Evolutionary conservation across 2,888 invertebrate species (phyloP).

Genomic region (Pollenia labialis): DNA sequence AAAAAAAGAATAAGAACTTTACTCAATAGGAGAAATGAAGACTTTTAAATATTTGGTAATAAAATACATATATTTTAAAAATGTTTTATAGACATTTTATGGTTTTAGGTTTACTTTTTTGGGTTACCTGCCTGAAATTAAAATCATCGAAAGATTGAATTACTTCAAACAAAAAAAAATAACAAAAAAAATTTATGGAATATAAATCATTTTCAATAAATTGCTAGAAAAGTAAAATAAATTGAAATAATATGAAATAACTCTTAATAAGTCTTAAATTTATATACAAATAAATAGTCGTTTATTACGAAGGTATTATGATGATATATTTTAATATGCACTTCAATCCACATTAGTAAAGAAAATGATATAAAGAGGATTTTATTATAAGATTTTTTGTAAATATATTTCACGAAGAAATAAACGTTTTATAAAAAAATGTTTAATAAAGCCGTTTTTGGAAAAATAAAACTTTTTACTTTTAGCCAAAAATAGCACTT

Average conservation of each 20-base stretch:
- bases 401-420: too few species aligned
- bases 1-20: slow-evolving; percentile 38
- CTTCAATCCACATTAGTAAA: too few species aligned
- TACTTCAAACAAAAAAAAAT: neutral
- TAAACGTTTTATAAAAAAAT: too few species aligned
- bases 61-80: slow-evolving; percentile 34
- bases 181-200: neutral
- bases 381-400: too few species aligned
- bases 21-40: neutral
- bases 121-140: neutral
- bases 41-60: slow-evolving; percentile 31
- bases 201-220: slow-evolving; percentile 6
- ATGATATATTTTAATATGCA: neutral
- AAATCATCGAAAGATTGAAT: slow-evolving; percentile 5
- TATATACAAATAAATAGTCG: neutral
- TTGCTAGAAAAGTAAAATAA: neutral
- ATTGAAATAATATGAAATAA: slow-evolving; percentile 1
- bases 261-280: neutral
- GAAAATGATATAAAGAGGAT: too few species aligned
- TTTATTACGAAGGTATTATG: too few species aligned
- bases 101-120: neutral
- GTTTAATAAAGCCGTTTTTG: too few species aligned
- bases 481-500: too few species aligned
- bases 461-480: too few species aligned
- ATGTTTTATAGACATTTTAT: slow-evolving; percentile 23